Percentiles rank a stretch among this genome's conserved stretches.
phyloP scores from a whole-genome alignment of 2,113 vertebrate genomes.

The Pteronura brasiliensis region DNA sequence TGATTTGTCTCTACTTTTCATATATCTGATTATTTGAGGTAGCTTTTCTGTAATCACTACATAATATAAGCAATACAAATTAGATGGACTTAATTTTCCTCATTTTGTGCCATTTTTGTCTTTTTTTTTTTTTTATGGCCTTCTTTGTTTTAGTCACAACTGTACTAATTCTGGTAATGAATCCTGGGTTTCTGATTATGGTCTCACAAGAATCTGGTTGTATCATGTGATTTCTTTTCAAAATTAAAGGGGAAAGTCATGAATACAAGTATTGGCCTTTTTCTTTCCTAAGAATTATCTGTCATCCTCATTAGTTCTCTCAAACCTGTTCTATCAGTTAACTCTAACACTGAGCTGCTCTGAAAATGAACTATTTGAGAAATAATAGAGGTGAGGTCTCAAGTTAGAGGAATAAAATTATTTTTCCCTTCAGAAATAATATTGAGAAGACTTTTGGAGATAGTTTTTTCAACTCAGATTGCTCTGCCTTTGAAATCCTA shows the following conservation, averaged over 20 bases:
- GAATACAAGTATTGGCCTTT: not conserved
- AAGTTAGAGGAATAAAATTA: not conserved
- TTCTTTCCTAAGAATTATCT: not conserved
- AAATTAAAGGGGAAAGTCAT: not conserved
- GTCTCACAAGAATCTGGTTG: not conserved
- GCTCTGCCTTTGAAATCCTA: not conserved
- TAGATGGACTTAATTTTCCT: not conserved
- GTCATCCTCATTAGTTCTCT: not conserved
- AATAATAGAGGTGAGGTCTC: not conserved
- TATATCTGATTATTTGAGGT: not conserved
- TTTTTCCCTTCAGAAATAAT: not conserved
- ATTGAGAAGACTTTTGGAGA: not conserved
- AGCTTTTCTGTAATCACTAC: not conserved
- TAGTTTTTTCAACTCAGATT: not conserved
- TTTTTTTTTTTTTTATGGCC: not conserved
- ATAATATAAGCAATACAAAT: not conserved
- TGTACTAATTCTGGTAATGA: not conserved
- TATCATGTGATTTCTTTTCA: not conserved
- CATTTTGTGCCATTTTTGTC: not conserved
- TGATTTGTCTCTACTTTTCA: not conserved
- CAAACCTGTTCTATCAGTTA: not conserved
- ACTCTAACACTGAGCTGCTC: not conserved
- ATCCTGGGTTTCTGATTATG: not conserved
- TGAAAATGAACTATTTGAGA: not conserved
- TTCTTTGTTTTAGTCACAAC: not conserved